Conservation (phyloP, 2,888 invertebrate genomes). For the Cephus nigrinus region DNA sequence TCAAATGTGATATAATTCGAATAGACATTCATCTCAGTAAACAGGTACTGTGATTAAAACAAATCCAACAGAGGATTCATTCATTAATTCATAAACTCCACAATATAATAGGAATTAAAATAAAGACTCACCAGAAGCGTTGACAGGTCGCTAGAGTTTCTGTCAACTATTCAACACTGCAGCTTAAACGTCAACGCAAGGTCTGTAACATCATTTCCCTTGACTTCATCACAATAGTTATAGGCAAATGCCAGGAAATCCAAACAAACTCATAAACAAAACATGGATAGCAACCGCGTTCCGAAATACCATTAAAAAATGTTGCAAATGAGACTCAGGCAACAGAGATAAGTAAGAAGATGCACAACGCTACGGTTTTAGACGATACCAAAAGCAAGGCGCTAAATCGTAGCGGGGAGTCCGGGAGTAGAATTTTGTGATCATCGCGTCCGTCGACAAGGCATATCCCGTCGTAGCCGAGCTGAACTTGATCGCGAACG, state of each 20-base stretch:
- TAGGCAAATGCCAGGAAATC: background rate
- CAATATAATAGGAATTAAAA: background rate
- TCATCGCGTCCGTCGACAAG: too few relatives aligned
- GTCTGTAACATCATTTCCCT: background rate
- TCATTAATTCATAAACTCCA: background rate
- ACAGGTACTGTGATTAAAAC: background rate
- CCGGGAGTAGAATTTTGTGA: too few relatives aligned
- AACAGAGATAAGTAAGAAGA: background rate
- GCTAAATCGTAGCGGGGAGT: too few relatives aligned
- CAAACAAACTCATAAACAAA: background rate
- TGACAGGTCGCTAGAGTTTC: background rate
- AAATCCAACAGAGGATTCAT: background rate
- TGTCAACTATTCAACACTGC: background rate
- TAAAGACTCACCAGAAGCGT: background rate
- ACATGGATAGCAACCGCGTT: background rate
- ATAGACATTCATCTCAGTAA: background rate
- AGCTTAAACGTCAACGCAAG: background rate
- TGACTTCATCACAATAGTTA: background rate
- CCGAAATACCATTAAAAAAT: background rate
- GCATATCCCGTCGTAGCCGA: too few relatives aligned
- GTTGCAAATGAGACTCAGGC: background rate
- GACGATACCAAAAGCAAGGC: too few relatives aligned
- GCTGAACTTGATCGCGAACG: too few relatives aligned
- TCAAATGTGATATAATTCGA: background rate
- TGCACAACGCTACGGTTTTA: too few relatives aligned